Conservation (phyloP, 2,797 vertebrate species). For the Callimico goeldii region DNA sequence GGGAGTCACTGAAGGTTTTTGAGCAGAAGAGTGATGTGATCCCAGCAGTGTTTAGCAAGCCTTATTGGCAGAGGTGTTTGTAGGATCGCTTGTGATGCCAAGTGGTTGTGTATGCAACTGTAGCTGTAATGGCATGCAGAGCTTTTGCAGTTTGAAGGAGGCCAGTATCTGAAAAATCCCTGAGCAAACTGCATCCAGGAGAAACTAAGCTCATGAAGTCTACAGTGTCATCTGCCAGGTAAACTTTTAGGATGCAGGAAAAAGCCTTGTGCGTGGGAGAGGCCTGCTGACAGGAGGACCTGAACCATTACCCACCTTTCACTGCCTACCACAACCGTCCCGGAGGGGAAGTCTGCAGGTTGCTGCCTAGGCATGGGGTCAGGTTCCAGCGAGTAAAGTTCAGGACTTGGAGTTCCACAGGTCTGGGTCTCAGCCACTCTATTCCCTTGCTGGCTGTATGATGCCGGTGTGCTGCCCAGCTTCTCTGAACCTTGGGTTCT, state of each 20-base stretch:
- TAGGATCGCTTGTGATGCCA: fast-evolving
- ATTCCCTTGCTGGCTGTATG: neutral
- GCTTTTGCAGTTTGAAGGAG: neutral
- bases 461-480: neutral
- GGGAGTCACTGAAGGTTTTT: neutral
- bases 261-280: neutral
- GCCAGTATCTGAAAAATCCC: neutral
- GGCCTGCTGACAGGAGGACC: neutral
- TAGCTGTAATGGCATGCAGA: neutral
- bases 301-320: too few species aligned
- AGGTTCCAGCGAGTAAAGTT: neutral
- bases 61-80: neutral
- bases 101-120: fast-evolving
- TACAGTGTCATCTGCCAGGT: neutral
- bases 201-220: neutral
- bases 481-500: neutral
- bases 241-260: neutral
- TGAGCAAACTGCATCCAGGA: neutral
- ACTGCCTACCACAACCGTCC: fast-evolving
- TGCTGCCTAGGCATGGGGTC: neutral
- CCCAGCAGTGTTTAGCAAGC: neutral
- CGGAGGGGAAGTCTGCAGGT: neutral
- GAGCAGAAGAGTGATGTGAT: neutral
- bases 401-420: neutral
- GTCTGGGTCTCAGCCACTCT: too few species aligned